Evolutionary conservation across 2,113 vertebrate species (phyloP), one percentile per base, ranked within the genome.

Genomic region (Laticauda colubrina): DNA sequence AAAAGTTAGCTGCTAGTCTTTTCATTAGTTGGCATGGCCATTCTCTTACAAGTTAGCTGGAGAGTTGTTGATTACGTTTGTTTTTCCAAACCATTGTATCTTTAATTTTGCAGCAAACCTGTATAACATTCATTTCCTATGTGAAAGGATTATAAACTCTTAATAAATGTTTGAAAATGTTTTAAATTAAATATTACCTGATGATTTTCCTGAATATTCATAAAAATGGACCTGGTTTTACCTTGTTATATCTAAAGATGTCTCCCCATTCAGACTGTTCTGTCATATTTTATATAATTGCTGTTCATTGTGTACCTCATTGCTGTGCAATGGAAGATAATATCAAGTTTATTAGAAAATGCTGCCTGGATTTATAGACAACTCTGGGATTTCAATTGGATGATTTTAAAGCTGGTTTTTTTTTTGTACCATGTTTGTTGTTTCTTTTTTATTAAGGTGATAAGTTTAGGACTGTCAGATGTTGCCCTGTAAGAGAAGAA

Each of bases 311-410:
- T 89, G 91, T 48, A 18, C 53, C 85, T 90, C 53, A 23, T 90
- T 93, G n/a, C 59, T 87, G 2, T 81, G 48, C 92, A 21, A 87
- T 39, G 86, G n/a, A 85, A 95, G 94, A 85, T 94, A 93, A 94
- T 3, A 45, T 29, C 53, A 88, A 12, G 56, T 94, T 95, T 94
- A 94, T 64, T 55, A 91, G 94, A 93, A 95, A 93, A 59, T 34
- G 59, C 24, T 81, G 3, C 0, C 39, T 39, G 61, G 1, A 92
- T 15, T 95, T 81, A 90, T 64, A 43, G 57, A 0, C 4, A n/a
- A 4, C 9, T 39, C 34, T 91, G 91, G 86, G 87, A 92, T 92
- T 51, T 89, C 90, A 89, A 69, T 64, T 89, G 51, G 53, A 34
- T 89, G 86, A 54, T 91, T n/a, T 85, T 92, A 56, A 18, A 24